These are phyloP conservation scores for Spilosoma lubricipeda DNA, from an alignment of 2,888 invertebrate genomes.

Conservation along the genomic window DNA sequence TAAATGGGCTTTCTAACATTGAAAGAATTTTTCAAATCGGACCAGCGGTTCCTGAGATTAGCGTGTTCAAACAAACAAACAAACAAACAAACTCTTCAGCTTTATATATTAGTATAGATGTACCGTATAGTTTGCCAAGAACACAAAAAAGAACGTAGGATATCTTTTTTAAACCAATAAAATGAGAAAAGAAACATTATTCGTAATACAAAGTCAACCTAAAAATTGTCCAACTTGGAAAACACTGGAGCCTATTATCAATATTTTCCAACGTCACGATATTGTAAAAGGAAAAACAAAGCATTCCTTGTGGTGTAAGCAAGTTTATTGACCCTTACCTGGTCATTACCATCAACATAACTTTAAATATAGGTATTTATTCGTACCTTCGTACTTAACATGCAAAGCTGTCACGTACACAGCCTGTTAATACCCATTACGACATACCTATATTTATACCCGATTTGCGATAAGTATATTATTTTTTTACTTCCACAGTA, in stretches of 20 bases:
- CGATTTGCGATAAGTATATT: background rate
- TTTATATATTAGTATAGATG: no score
- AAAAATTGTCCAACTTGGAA: background rate
- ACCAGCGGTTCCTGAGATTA: no score
- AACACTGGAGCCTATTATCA: background rate
- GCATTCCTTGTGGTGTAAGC: background rate
- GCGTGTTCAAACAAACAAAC: no score
- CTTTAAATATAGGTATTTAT: constrained; percentile 26
- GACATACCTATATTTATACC: background rate
- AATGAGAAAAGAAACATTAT: no score
- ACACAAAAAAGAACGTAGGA: background rate
- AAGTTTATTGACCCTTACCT: constrained; percentile 29
- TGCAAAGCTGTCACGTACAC: constrained; percentile 28
- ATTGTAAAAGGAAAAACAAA: background rate
- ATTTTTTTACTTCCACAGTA: background rate
- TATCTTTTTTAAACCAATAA: background rate
- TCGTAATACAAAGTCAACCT: background rate
- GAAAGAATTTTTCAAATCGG: no score
- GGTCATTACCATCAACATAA: constrained; percentile 35
- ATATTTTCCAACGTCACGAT: background rate
- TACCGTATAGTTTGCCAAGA: background rate
- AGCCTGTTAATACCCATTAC: background rate
- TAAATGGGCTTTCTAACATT: no score
- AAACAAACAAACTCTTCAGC: no score
- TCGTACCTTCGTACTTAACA: constrained; percentile 13